Percentiles rank a stretch among this genome's conserved stretches.
phyloP scores from a whole-genome alignment of 1,140 invertebrate species.

The Drosophila simulans region DNA sequence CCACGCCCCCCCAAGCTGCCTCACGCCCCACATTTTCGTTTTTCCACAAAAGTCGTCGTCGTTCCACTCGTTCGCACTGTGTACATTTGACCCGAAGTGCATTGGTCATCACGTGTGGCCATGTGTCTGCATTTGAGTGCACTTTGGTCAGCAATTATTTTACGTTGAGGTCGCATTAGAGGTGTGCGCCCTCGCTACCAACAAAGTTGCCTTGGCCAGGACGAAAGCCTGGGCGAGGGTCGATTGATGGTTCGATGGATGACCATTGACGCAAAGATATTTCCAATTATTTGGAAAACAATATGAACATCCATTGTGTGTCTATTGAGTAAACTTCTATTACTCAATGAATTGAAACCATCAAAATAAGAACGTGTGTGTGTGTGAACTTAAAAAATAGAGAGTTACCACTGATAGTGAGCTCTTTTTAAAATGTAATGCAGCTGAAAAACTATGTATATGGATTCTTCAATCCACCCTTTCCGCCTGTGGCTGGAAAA shows the following conservation, averaged over 20 bases:
- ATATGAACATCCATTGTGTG: too few species aligned
- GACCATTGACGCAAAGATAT: too few species aligned
- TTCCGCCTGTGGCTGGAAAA: conserved; percentile 14
- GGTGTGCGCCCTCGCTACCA: conserved; percentile 61
- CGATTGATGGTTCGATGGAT: neutral
- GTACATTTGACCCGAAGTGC: conserved; percentile 80
- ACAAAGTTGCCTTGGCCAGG: conserved; percentile 51
- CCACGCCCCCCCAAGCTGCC: neutral
- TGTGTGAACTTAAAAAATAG: too few species aligned
- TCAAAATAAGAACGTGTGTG: too few species aligned
- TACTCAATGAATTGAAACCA: too few species aligned
- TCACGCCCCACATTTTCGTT: neutral
- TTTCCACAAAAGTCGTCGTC: conserved; percentile 1
- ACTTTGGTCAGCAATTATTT: conserved; percentile 83
- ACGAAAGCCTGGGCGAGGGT: conserved; percentile 31
- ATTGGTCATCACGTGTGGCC: conserved; percentile 81
- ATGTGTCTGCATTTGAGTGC: conserved; percentile 83
- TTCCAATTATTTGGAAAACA: too few species aligned
- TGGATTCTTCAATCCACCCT: conserved; percentile 30
- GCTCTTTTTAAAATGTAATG: too few species aligned
- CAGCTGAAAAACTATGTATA: too few species aligned
- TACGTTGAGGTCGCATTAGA: conserved; percentile 83
- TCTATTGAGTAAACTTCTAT: too few species aligned
- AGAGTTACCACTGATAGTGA: too few species aligned
- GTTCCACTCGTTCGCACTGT: conserved; percentile 46